These are phyloP conservation scores for Julus scandinavius DNA, from an alignment of 2,888 invertebrate genomes.

Conservation along the genomic window DNA sequence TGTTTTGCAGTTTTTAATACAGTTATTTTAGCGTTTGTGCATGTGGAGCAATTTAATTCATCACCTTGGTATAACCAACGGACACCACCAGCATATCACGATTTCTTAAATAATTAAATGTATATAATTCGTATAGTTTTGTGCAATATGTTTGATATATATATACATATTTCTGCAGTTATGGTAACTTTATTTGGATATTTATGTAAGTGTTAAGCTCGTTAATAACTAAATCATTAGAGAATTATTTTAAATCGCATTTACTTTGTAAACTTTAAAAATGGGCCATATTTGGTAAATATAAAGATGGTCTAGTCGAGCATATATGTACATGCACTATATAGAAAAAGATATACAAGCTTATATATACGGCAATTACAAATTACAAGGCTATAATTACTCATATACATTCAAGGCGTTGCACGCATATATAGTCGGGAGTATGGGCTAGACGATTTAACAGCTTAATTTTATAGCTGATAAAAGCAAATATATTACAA, in stretches of 20 bases:
- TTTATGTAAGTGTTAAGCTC: not conserved
- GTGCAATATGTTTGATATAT: too few relatives aligned
- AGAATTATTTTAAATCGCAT: not conserved
- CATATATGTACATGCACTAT: not conserved
- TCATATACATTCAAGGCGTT: constrained; percentile 9
- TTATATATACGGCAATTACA: not conserved
- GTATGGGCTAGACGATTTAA: not conserved
- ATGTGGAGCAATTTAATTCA: too few relatives aligned
- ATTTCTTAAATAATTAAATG: too few relatives aligned
- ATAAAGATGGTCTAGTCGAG: not conserved
- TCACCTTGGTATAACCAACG: too few relatives aligned
- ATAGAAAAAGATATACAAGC: not conserved
- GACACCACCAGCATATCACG: too few relatives aligned
- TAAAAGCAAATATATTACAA: constrained; percentile 27
- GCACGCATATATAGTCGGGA: not conserved
- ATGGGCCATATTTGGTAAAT: not conserved
- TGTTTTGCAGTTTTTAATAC: too few relatives aligned
- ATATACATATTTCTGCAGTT: not conserved
- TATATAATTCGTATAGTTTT: too few relatives aligned
- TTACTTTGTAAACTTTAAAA: not conserved
- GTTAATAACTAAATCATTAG: not conserved
- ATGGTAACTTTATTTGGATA: not conserved
- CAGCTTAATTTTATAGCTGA: constrained; percentile 39
- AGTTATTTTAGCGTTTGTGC: too few relatives aligned
- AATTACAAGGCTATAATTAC: not conserved